Base-by-base conservation (phyloP, 2,113 vertebrate species). In the Indicator maculatus region DNA sequence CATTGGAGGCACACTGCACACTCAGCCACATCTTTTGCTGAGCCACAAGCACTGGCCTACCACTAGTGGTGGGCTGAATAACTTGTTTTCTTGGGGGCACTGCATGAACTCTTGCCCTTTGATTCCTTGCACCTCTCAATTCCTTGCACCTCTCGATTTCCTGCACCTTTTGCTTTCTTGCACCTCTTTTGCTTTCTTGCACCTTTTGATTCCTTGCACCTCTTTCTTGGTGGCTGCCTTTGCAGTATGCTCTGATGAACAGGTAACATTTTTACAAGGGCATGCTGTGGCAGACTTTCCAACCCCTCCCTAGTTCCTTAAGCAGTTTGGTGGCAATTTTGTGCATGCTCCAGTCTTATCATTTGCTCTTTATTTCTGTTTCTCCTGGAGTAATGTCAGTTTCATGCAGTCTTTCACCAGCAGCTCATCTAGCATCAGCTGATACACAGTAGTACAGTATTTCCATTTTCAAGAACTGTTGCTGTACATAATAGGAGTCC, bases 391-490 rank as follows among this genome's bases (percentile, higher is more conserved):
- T 64, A 83, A 50, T 45, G 21, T 77, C 28, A 55, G 30, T 92
- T 92, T 36, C 24, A 30, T 67, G 14, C 38, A 36, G 47, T 55
- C 73, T 83, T 74, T 89, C 47, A 31, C 30, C 60, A 75, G 50
- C 65, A 88, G 55, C 53, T 92, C 11, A 2, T 70, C 31, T 76
- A 67, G 33, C 36, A 72, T 78, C 72, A 88, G 28, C 45, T 86
- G 63, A 72, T 73, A 60, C 30, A 72, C 21, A 65, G n/a, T 61
- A 52, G 27, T 58, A 70, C 61, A 88, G 31, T 73, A 72, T 81
- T 93, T 91, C 81, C 47, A 66, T 96, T 95, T 93, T 80, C 83
- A 83, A 78, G 31, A 93, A 50, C 31, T 74, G 38, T 83, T 91
- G 76, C 83, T 86, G 45, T 66, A 76, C 63, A 41, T 79, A 83